Evolutionary conservation across 2,113 vertebrate genomes (phyloP).

Genomic region (Piaya cayana): DNA sequence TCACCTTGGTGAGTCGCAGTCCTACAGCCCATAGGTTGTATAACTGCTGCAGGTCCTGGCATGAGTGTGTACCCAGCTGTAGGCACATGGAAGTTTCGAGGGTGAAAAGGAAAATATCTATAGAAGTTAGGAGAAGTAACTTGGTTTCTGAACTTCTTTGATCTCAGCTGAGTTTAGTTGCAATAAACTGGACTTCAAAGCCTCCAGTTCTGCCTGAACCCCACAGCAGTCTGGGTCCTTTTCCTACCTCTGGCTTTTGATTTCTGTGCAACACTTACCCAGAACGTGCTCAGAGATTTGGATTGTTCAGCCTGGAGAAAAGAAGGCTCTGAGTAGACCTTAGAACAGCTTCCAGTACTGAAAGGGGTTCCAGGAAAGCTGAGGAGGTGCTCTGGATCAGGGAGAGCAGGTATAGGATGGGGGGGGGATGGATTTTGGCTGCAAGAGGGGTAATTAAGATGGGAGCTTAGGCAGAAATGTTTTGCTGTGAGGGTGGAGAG

Average conservation of each 20-base stretch:
- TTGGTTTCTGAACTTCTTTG: neutral
- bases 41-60: slow-evolving; percentile 9
- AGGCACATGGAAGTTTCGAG: neutral
- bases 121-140: neutral
- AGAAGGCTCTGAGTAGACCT: no score
- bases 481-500: no score
- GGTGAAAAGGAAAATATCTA: neutral
- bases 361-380: no score
- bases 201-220: neutral
- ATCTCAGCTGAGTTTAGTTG: neutral
- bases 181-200: neutral
- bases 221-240: accelerated
- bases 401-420: no score
- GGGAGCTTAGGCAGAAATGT: no score
- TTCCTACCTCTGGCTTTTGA: neutral
- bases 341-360: no score
- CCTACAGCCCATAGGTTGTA: neutral
- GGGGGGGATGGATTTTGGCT: no score
- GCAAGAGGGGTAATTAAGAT: no score
- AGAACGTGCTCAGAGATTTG: neutral
- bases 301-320: no score
- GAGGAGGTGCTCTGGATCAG: no score
- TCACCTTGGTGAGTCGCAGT: neutral
- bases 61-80: neutral
- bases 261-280: neutral